phyloP scores from a whole-genome alignment of 2,888 invertebrate species.

The Synanthedon formicaeformis region DNA sequence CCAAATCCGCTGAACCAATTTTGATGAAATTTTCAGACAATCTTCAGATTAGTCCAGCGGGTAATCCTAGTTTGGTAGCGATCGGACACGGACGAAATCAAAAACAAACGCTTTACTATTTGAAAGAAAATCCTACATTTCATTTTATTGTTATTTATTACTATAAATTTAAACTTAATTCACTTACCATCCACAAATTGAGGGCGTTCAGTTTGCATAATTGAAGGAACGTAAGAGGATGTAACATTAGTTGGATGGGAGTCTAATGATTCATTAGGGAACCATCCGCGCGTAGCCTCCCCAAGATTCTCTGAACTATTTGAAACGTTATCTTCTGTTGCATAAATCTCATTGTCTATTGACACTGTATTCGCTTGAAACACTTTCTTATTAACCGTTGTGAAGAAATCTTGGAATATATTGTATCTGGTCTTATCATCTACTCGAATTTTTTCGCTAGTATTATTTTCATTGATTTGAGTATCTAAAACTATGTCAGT shows the following conservation, averaged over 20 bases:
- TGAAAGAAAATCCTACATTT: too few species aligned
- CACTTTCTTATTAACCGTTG: constrained; percentile 39
- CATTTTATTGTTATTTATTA: not conserved
- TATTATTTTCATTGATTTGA: constrained; percentile 20
- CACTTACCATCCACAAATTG: constrained; percentile 31
- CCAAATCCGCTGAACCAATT: too few species aligned
- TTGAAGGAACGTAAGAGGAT: constrained; percentile 23
- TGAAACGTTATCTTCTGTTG: not conserved
- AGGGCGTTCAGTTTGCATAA: constrained; percentile 22
- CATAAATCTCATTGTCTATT: constrained; percentile 1
- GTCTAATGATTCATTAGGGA: constrained; percentile 25
- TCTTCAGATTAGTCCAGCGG: too few species aligned
- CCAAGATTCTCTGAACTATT: not conserved
- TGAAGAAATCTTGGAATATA: constrained; percentile 52
- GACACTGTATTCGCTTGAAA: constrained; percentile 7
- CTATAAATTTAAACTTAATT: constrained; percentile 7
- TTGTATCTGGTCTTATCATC: constrained; percentile 47
- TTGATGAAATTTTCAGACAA: too few species aligned
- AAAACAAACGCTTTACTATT: too few species aligned
- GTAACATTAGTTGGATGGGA: constrained; percentile 11
- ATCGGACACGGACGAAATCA: too few species aligned
- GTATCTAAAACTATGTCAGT: constrained; percentile 5
- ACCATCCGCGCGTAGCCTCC: not conserved
- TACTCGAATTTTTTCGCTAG: constrained; percentile 47
- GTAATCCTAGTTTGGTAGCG: too few species aligned